Evolutionary conservation across 2,113 vertebrate species (phyloP).

Genomic region (Probosciger aterrimus): DNA sequence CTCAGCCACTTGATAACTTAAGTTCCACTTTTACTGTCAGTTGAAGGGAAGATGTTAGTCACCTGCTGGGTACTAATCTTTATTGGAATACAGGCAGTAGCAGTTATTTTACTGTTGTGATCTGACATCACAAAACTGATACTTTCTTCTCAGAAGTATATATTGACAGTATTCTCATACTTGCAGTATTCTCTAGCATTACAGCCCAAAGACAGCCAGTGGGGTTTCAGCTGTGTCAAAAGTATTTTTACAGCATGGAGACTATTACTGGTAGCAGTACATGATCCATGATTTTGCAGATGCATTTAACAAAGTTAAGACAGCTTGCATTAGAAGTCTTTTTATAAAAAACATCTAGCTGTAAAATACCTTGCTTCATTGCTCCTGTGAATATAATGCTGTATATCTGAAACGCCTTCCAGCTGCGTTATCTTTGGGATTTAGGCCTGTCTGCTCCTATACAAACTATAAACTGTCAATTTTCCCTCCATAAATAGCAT

Average conservation of each 20-base stretch:
- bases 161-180: background rate
- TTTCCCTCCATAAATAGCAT: conserved; percentile 1
- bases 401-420: background rate
- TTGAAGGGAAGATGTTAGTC: background rate
- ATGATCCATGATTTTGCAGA: background rate
- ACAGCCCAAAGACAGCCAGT: background rate
- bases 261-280: background rate
- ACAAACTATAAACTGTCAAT: background rate
- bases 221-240: background rate
- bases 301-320: background rate
- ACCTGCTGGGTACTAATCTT: background rate
- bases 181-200: background rate
- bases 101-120: background rate
- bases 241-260: background rate
- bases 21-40: background rate
- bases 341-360: background rate
- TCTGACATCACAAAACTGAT: background rate
- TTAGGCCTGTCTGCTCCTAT: background rate
- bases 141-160: background rate
- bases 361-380: background rate
- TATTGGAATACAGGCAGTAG: background rate
- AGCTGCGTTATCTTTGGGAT: background rate
- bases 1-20: background rate
- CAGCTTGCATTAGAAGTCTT: background rate
- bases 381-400: background rate